Evolutionary conservation across 2,797 vertebrate genomes (phyloP), one percentile per base, ranked within the genome.

Genomic region (Distichodus sexfasciatus): DNA sequence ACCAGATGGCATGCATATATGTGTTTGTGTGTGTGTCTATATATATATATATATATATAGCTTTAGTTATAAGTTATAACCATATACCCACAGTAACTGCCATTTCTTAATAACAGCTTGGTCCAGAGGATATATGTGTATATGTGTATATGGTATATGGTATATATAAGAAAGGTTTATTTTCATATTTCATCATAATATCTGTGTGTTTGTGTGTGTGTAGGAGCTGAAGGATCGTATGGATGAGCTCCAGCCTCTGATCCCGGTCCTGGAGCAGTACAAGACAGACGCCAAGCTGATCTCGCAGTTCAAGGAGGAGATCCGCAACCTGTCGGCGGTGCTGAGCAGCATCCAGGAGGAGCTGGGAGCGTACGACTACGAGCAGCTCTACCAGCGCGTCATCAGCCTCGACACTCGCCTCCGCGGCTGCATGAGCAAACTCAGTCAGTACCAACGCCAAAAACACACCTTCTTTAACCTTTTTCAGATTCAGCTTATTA

Each of bases 191-290:
- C 10, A 3, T 43, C 40, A 35, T 35, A 33, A 31, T 29, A 12
- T 47, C 41, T 50, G 33, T 60, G 33, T 72, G 33, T 69, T 8
- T 72, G 41, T 36, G 47, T 58, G 47, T 62, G 36, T 75, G 31
- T 33, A 99, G 97, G 96, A 99, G 83, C 79, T 99, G 77, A 95
- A 95, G 72, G 96, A 97, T 81, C 96, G 96, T 81, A 99, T 99
- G 97, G 95, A 97, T 19, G 95, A 97, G 81, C 92, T 98, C 59
- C 89, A 95, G 81, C 96, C 96, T 12, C 76, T 99, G 87, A 98
- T 99, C 79, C 97, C 97, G 0, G 96, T 99, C 69, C 84, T 99
- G 83, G 97, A 99, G 82, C 97, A 99, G 85, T 99, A 99, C 87
- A 99, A 98, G 89, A 98, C 94, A 31, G 97, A 99, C 64, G 95